Evolutionary conservation across 1,140 invertebrate species (phyloP).

Genomic region (Pygmarrhopalites habei): DNA sequence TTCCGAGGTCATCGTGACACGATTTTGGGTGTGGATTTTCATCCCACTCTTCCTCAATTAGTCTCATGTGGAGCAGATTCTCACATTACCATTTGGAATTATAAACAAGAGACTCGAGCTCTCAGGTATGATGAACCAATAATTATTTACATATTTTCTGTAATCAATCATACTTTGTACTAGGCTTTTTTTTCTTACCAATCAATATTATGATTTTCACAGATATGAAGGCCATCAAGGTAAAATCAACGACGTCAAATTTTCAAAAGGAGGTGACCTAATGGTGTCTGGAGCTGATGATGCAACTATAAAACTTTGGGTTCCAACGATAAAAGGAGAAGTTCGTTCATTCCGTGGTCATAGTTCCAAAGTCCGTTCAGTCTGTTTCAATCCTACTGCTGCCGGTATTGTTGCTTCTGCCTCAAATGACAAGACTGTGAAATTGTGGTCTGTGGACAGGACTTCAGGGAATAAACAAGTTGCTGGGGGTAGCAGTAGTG

Average conservation of each 20-base stretch:
- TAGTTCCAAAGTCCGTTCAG: conserved; percentile 14
- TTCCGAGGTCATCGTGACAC: conserved; percentile 8
- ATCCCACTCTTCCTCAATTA: not conserved
- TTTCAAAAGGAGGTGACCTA: conserved; percentile 26
- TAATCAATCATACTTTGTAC: no score
- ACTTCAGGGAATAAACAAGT: not conserved
- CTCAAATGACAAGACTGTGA: conserved; percentile 31
- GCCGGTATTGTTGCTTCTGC: conserved; percentile 12
- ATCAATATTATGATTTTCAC: no score
- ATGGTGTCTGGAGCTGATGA: conserved; percentile 28
- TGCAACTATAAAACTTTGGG: conserved; percentile 23
- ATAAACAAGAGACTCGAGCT: conserved; percentile 3
- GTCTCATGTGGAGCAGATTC: conserved; percentile 1
- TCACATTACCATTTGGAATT: conserved; percentile 11
- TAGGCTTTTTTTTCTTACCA: no score
- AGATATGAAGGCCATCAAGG: conserved; percentile 32
- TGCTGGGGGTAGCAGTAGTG: not conserved
- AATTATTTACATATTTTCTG: no score
- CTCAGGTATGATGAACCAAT: no score
- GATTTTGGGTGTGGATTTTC: conserved; percentile 5
- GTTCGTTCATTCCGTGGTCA: conserved; percentile 22
- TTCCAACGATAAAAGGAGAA: conserved; percentile 27
- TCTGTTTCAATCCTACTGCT: conserved; percentile 19
- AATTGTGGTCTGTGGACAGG: conserved; percentile 21
- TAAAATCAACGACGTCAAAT: conserved; percentile 19